Conservation (phyloP, 2,888 invertebrate species). For the Agonum fuliginosum region DNA sequence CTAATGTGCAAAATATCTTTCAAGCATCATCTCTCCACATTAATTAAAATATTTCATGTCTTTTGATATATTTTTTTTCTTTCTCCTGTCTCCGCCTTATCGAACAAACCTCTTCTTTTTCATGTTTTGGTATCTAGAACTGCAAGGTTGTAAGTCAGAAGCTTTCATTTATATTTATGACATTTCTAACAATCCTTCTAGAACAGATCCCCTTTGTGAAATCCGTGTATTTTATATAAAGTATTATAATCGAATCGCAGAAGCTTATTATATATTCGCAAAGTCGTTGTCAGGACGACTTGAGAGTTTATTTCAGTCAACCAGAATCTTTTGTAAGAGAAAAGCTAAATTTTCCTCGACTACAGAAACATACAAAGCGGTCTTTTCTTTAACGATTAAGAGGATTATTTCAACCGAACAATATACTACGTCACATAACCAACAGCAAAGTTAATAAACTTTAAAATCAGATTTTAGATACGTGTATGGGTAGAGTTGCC, state of each 20-base stretch:
- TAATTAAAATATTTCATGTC: too few species aligned
- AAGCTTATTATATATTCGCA: constrained; percentile 21
- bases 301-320: constrained; percentile 18
- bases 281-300: constrained; percentile 27
- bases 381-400: constrained; percentile 19
- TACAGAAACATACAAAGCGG: constrained; percentile 32
- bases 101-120: too few species aligned
- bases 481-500: neutral
- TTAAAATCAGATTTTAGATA: constrained; percentile 12
- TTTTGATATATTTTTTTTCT: too few species aligned
- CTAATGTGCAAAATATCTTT: too few species aligned
- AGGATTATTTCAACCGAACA: constrained; percentile 38
- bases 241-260: neutral
- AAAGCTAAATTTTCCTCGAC: constrained; percentile 20
- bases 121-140: too few species aligned
- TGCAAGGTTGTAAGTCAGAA: neutral
- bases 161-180: neutral
- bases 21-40: too few species aligned
- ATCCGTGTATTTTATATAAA: constrained; percentile 17
- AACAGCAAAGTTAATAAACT: constrained; percentile 30
- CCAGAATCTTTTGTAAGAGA: constrained; percentile 16
- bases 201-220: neutral
- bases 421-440: constrained; percentile 31
- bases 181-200: neutral
- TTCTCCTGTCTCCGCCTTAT: too few species aligned